A percentile compares a stretch with the other conserved stretches of the same genome.
phyloP scores from a whole-genome alignment of 2,888 invertebrate species.

The Thera obeliscata region DNA sequence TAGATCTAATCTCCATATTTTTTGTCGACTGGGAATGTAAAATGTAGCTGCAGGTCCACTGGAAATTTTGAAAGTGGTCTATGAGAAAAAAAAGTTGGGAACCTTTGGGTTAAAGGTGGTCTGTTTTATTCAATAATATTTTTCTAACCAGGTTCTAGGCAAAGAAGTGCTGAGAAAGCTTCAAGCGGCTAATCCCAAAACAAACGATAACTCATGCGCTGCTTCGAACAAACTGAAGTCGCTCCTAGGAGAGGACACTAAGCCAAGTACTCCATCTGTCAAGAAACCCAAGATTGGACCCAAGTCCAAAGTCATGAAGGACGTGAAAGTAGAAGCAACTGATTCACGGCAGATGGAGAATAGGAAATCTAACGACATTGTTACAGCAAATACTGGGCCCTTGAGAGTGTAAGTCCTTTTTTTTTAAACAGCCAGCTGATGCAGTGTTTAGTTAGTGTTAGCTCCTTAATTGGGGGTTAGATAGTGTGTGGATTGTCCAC shows the following conservation, averaged over 20 bases:
- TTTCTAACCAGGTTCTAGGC: slow-evolving; percentile 46
- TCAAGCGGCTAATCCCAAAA: slow-evolving; percentile 28
- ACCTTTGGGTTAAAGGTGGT: too few species aligned
- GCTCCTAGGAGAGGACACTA: slow-evolving; percentile 10
- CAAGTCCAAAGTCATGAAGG: slow-evolving; percentile 28
- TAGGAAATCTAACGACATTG: not conserved
- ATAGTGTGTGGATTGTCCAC: too few species aligned
- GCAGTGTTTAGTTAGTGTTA: too few species aligned
- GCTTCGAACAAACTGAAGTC: slow-evolving; percentile 22
- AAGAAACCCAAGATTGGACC: slow-evolving; percentile 34
- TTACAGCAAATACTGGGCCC: not conserved
- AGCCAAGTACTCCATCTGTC: not conserved
- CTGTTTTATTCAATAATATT: not conserved
- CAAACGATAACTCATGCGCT: slow-evolving; percentile 9
- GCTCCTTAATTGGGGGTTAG: too few species aligned
- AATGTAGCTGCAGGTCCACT: too few species aligned
- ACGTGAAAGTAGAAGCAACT: slow-evolving; percentile 18
- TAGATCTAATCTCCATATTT: too few species aligned
- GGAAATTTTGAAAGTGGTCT: too few species aligned
- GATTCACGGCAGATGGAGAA: not conserved
- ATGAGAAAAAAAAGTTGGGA: too few species aligned
- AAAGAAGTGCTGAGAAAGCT: slow-evolving; percentile 32
- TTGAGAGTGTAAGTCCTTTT: slow-evolving; percentile 10
- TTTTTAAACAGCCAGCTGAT: too few species aligned
- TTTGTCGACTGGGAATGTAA: too few species aligned